phyloP scores from a whole-genome alignment of 2,888 invertebrate species.

The Eupithecia inturbata region DNA sequence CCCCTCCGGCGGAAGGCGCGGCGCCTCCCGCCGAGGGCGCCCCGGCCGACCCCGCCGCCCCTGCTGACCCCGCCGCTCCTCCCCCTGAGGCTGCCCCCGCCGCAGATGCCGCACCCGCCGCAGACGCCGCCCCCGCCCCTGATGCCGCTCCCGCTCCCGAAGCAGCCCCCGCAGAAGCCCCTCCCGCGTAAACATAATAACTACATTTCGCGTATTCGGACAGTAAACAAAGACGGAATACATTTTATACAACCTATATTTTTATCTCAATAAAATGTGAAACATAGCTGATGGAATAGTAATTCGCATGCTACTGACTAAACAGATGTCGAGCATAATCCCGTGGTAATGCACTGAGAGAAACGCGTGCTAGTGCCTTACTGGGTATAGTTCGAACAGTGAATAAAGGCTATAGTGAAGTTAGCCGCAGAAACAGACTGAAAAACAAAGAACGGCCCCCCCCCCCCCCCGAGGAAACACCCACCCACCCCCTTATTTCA shows the following conservation, averaged over 20 bases:
- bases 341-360: constrained; percentile 34
- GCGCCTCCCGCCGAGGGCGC: constrained; percentile 60
- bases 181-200: constrained; percentile 41
- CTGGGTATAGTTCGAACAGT: constrained; percentile 4
- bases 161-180: constrained; percentile 45
- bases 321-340: constrained; percentile 13
- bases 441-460: not conserved
- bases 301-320: constrained; percentile 45
- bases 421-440: not conserved
- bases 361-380: not conserved
- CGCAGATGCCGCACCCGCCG: constrained; percentile 42
- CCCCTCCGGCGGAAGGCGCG: constrained; percentile 61
- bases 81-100: constrained; percentile 48
- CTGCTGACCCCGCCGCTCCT: constrained; percentile 45
- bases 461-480: not conserved
- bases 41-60: constrained; percentile 51
- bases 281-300: constrained; percentile 81
- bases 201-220: constrained; percentile 25
- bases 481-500: too few species aligned
- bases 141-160: constrained; percentile 45
- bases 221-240: constrained; percentile 19
- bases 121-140: constrained; percentile 42
- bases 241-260: constrained; percentile 48
- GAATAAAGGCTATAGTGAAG: not conserved
- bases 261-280: constrained; percentile 65